phyloP scores from a whole-genome alignment of 2,113 vertebrate genomes.

The Lepus europaeus region DNA sequence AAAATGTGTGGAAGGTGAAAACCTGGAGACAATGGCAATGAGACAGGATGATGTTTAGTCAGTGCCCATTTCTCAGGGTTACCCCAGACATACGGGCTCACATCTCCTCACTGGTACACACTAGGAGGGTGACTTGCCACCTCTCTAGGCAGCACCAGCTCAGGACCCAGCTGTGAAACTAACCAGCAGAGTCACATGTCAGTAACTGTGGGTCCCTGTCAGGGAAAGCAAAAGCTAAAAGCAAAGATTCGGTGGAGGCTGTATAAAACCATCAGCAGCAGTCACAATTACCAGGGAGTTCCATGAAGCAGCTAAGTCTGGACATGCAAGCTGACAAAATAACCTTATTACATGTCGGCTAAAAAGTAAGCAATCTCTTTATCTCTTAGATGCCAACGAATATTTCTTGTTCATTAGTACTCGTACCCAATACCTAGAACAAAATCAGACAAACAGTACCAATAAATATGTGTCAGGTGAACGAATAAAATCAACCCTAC shows the following conservation, averaged over 20 bases:
- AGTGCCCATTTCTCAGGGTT: not conserved
- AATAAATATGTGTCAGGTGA: not conserved
- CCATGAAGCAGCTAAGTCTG: not conserved
- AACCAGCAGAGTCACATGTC: not conserved
- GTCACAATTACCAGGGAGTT: not conserved
- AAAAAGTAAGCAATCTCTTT: not conserved
- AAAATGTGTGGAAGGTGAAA: not conserved
- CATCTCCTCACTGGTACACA: fast-evolving
- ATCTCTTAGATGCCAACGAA: not conserved
- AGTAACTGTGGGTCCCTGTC: not conserved
- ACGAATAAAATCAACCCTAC: not conserved
- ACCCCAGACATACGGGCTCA: too few species aligned
- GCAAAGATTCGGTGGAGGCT: not conserved
- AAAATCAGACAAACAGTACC: not conserved
- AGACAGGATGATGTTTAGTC: not conserved
- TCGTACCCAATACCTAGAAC: not conserved
- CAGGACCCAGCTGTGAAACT: not conserved
- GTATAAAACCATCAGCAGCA: not conserved
- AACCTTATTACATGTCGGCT: not conserved
- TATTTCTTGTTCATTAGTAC: not conserved
- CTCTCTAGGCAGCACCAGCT: not conserved
- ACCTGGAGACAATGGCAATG: not conserved
- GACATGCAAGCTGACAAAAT: not conserved
- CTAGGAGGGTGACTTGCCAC: too few species aligned
- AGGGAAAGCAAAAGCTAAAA: not conserved